These are phyloP conservation scores for Lepidocyrtinus sp. DNA, from an alignment of 2,888 invertebrate species.

Conservation along the genomic window DNA sequence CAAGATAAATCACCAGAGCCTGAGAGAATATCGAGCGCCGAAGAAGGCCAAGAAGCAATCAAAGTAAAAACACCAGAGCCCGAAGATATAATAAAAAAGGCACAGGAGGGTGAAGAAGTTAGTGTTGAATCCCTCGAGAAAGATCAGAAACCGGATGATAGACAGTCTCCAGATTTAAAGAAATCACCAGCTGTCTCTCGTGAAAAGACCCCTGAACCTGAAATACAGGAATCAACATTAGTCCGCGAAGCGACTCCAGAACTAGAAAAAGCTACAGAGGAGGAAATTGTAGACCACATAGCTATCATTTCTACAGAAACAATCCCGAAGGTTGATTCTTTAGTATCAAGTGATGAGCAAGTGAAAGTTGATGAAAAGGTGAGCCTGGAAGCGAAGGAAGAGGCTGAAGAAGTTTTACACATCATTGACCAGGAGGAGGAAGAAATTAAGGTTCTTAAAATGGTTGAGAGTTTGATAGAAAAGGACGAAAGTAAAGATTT, in stretches of 20 bases:
- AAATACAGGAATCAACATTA: constrained; percentile 14
- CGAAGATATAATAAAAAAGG: constrained; percentile 14
- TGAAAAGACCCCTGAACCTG: constrained; percentile 42
- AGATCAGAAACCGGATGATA: neutral
- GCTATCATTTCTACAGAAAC: constrained; percentile 17
- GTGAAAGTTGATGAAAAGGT: no score
- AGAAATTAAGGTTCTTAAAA: no score
- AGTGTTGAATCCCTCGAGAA: no score
- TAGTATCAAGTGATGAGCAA: constrained; percentile 17
- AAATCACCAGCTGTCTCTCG: constrained; percentile 26
- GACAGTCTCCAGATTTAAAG: constrained; percentile 6
- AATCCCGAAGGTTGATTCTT: constrained; percentile 7
- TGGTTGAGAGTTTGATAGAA: no score
- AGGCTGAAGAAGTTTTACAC: constrained; percentile 17
- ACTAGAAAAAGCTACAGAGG: constrained; percentile 27
- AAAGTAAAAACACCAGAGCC: constrained; percentile 40
- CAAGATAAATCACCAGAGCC: neutral
- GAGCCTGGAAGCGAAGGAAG: neutral
- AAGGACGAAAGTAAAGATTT: no score
- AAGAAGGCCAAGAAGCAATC: constrained; percentile 18
- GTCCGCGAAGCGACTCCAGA: constrained; percentile 55
- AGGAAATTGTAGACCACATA: neutral
- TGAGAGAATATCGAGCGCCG: neutral
- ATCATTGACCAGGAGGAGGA: no score
- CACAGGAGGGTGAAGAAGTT: neutral